These are phyloP conservation scores for Drosophila barbarae DNA, from an alignment of 2,888 invertebrate species.

Conservation along the genomic window DNA sequence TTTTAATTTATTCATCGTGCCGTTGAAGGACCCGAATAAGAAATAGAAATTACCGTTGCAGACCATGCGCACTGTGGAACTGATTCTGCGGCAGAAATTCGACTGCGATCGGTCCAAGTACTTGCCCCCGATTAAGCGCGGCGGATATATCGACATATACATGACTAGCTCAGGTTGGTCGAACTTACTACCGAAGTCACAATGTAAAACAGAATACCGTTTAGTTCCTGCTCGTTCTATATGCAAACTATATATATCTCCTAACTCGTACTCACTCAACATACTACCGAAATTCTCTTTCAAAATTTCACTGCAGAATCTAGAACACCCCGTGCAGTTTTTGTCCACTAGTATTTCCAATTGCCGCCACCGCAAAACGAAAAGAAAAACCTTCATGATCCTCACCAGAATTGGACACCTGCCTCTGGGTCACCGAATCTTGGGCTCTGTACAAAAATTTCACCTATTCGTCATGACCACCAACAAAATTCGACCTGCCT, in stretches of 20 bases:
- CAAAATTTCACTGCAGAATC: conserved; percentile 51
- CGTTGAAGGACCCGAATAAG: conserved; percentile 19
- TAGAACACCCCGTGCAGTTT: conserved; percentile 49
- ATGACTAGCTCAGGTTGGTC: conserved; percentile 91
- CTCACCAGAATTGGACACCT: conserved; percentile 20
- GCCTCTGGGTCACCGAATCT: conserved; percentile 12
- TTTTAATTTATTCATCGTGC: conserved; percentile 23
- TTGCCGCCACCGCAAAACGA: conserved; percentile 25
- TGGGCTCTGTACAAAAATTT: conserved; percentile 19
- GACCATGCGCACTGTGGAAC: conserved; percentile 88
- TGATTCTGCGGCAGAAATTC: conserved; percentile 85
- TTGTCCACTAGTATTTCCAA: conserved; percentile 37
- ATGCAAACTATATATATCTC: conserved; percentile 36
- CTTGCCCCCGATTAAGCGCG: conserved; percentile 90
- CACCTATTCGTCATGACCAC: conserved; percentile 2
- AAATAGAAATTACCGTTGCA: conserved; percentile 78
- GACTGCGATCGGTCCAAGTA: conserved; percentile 88
- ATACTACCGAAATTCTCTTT: conserved; percentile 50
- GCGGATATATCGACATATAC: conserved; percentile 90
- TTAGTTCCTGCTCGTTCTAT: conserved; percentile 37
- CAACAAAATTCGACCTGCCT: conserved; percentile 9
- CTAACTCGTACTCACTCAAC: conserved; percentile 34
- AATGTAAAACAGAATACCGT: conserved; percentile 25
- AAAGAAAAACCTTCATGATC: conserved; percentile 18
- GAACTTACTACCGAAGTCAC: conserved; percentile 7